A percentile compares a stretch with the other conserved stretches of the same genome.
Conservation (phyloP, 2,888 invertebrate species). For the Pandemis heparana region DNA sequence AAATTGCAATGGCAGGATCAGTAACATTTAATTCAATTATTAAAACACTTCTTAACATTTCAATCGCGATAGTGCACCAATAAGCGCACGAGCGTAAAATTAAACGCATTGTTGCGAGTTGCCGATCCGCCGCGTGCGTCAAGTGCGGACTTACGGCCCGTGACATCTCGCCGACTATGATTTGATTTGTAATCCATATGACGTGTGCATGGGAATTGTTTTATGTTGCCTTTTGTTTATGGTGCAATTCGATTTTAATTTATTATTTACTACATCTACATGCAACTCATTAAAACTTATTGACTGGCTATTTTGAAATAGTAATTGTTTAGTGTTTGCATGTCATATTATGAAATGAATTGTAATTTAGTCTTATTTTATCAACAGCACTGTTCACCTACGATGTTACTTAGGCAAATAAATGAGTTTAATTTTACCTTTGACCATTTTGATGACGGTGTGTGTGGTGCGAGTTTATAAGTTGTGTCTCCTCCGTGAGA, state of each 20-base stretch:
- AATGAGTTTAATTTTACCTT: too few relatives aligned
- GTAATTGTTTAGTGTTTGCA: too few relatives aligned
- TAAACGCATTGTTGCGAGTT: slow-evolving; percentile 75
- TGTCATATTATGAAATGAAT: too few relatives aligned
- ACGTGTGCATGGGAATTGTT: slow-evolving; percentile 2
- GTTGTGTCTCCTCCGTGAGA: background rate
- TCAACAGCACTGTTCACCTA: too few relatives aligned
- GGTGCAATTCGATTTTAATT: too few relatives aligned
- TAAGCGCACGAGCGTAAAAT: slow-evolving; percentile 81
- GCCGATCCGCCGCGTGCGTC: slow-evolving; percentile 62
- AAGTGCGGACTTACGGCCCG: slow-evolving; percentile 50
- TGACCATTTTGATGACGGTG: background rate
- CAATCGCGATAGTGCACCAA: slow-evolving; percentile 63
- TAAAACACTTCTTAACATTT: slow-evolving; percentile 47
- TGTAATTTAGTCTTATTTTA: too few relatives aligned
- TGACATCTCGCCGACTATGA: slow-evolving; percentile 8
- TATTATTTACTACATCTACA: too few relatives aligned
- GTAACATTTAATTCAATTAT: slow-evolving; percentile 29
- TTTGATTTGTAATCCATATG: slow-evolving; percentile 14
- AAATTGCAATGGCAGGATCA: slow-evolving; percentile 17
- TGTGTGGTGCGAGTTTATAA: background rate
- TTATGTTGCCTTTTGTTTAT: too few relatives aligned
- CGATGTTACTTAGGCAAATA: too few relatives aligned
- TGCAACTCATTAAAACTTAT: too few relatives aligned
- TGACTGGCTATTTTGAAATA: too few relatives aligned